A percentile compares a stretch with the other conserved stretches of the same genome.
Evolutionary conservation across 2,888 invertebrate species (phyloP).

Genomic region (Phytoseiulus persimilis): DNA sequence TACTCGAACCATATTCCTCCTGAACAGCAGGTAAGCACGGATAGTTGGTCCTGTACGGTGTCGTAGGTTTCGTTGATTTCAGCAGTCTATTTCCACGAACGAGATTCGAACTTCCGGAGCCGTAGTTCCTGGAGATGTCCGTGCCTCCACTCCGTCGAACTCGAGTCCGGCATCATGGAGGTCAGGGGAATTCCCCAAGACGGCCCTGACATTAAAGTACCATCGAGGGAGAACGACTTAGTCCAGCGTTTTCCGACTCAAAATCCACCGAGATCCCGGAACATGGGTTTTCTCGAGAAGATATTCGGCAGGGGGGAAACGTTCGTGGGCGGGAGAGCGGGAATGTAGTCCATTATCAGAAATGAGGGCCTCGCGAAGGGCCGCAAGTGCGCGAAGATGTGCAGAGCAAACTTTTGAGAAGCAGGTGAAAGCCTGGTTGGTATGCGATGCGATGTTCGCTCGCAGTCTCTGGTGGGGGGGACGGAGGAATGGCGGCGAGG

Average conservation of each 20-base stretch:
- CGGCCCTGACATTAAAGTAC: too few relatives aligned
- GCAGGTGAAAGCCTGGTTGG: not conserved
- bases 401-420: not conserved
- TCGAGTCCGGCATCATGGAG: too few relatives aligned
- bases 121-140: too few relatives aligned
- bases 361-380: not conserved
- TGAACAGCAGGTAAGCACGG: constrained; percentile 25
- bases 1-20: constrained; percentile 34
- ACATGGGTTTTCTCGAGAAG: not conserved
- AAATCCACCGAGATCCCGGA: not conserved
- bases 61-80: too few relatives aligned
- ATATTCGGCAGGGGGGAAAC: not conserved
- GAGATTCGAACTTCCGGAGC: too few relatives aligned
- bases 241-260: too few relatives aligned
- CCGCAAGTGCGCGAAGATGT: not conserved
- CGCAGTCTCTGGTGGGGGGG: not conserved
- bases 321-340: too few relatives aligned
- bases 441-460: not conserved
- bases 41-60: not conserved
- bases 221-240: too few relatives aligned
- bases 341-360: not conserved
- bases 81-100: too few relatives aligned
- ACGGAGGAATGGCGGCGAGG: not conserved
- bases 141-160: too few relatives aligned
- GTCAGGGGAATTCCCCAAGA: too few relatives aligned